Evolutionary conservation across 37 sponge, comb jelly and placozoan genomes (phyloP), one percentile per base, ranked within the genome.

Genomic region (Aplysina aerophoba): DNA sequence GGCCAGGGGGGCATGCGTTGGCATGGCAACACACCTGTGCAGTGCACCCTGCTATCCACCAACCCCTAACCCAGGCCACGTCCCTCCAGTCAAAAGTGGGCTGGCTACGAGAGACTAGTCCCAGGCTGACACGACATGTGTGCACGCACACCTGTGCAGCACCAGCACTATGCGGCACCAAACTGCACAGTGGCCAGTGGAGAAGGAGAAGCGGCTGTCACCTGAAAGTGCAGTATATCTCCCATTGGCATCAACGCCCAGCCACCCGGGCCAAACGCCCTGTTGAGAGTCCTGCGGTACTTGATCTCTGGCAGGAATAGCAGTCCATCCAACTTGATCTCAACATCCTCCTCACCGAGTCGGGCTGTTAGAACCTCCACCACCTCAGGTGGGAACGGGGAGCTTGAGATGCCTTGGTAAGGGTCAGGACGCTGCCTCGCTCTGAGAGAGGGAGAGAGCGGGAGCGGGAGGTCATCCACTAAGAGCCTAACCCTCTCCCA

Each of bases 211-310:
- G 8, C 6, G 50, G 50, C 6, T 44, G 50, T 59, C 22, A 93
- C 94, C 85, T 91, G 84, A 41, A 91, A 87, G 55, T 95, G 90
- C 36, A 82, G 44, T 2, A 65, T 78, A 6, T 96, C 94, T 35
- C 96, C 95, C 22, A 79, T 53, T 2, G 96, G 96, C 92, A 96
- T 96, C 73, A 96, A 71, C 1, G 92, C 96, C 96, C 96, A 96
- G 16, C 96, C 96, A 4, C 96, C 96, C 17, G 96, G 96, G 44
- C 96, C 96, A 81, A 96, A 96, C 14, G 96, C 84, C 34, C 59
- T 85, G 57, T 96, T 91, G 56, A 96, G 82, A 55, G 93, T 88
- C 14, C 96, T 81, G 8, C 96, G 79, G 59, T 96, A 96, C 86
- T 88, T 96, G 55, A 96, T 96, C 61, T 93, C 96, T 35, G 96